Conservation (phyloP, 2,888 invertebrate species). For the Pseudococcus longispinus region DNA sequence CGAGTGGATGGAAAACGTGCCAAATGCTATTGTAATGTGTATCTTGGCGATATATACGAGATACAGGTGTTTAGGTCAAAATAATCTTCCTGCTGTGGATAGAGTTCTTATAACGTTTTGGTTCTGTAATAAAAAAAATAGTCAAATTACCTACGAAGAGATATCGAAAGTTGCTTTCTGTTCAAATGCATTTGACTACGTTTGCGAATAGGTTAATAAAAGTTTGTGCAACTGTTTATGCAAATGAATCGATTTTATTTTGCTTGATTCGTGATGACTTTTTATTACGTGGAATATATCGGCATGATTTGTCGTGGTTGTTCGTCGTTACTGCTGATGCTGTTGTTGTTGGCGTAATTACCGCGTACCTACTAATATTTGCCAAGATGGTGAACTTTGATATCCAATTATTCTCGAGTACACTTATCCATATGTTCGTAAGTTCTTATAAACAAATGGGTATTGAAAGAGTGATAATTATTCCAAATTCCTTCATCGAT, state of each 20-base stretch:
- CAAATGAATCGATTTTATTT: conserved; percentile 29
- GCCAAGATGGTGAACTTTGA: background rate
- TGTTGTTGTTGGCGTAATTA: background rate
- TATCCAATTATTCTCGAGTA: no score
- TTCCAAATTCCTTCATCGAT: no score
- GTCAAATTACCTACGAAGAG: background rate
- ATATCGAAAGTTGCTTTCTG: background rate
- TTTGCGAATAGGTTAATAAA: background rate
- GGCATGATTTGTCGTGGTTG: background rate
- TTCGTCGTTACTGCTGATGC: background rate
- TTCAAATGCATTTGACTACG: background rate
- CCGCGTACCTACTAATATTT: background rate
- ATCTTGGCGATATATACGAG: background rate
- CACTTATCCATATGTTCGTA: no score
- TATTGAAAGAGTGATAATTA: no score
- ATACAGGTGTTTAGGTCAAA: background rate
- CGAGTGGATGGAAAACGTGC: background rate
- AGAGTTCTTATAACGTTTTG: background rate
- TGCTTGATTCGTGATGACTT: background rate
- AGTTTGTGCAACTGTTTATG: background rate
- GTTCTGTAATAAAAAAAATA: background rate
- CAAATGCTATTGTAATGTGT: background rate
- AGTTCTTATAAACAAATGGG: no score
- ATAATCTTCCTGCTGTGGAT: background rate
- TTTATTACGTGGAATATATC: background rate